These are phyloP conservation scores for Jaculus jaculus DNA, from an alignment of 2,113 vertebrate genomes.

Conservation along the genomic window DNA sequence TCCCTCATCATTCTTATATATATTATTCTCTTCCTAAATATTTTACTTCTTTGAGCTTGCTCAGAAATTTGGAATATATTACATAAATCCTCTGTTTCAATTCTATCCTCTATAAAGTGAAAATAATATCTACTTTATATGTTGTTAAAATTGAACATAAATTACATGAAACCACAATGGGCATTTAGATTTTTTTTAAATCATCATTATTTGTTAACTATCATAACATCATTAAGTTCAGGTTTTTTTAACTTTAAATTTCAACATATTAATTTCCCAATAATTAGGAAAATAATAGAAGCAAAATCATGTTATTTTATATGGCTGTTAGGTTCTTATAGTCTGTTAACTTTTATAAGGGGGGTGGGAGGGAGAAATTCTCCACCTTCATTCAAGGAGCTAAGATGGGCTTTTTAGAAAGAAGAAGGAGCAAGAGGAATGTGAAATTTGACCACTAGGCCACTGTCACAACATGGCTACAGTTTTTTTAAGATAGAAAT, in stretches of 20 bases:
- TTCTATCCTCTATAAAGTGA: not conserved
- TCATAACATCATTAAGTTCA: not conserved
- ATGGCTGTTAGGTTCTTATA: not conserved
- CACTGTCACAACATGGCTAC: not conserved
- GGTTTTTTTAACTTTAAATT: slow-evolving; percentile 15
- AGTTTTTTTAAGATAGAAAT: not conserved
- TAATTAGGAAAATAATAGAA: not conserved
- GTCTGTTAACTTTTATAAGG: not conserved
- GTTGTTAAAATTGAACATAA: not conserved
- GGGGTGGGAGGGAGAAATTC: not conserved
- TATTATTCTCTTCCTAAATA: not conserved
- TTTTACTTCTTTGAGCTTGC: not conserved
- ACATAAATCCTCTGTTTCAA: not conserved
- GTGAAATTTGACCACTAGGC: not conserved
- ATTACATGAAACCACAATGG: not conserved
- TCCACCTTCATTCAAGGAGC: not conserved
- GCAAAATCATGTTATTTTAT: not conserved
- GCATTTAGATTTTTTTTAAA: not conserved
- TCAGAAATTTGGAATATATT: not conserved
- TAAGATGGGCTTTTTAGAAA: not conserved
- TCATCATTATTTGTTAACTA: not conserved
- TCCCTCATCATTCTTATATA: not conserved
- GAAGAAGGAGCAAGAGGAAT: not conserved
- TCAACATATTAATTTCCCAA: not conserved
- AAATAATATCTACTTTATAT: not conserved